phyloP scores from a whole-genome alignment of 92 coral and sea anemone species.

The Actinostola sp. region DNA sequence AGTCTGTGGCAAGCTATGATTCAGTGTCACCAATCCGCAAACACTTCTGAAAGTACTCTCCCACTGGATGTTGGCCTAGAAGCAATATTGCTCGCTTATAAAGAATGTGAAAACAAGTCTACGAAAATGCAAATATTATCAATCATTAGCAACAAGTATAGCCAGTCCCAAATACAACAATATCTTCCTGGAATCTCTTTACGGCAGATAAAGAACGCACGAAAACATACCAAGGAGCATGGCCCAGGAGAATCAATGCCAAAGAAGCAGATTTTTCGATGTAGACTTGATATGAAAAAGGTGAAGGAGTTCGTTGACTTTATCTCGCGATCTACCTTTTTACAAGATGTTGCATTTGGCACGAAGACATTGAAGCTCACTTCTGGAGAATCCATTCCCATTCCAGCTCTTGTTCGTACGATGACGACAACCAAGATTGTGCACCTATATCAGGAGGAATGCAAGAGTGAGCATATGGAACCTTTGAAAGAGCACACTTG shows the following conservation, averaged over 20 bases:
- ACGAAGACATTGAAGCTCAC: conserved; percentile 33
- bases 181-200: conserved; percentile 31
- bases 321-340: conserved; percentile 35
- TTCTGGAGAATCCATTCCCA: conserved; percentile 29
- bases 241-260: conserved; percentile 22
- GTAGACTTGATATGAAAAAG: conserved; percentile 33
- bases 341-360: conserved; percentile 46
- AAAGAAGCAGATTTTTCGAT: conserved; percentile 28
- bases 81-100: conserved; percentile 41
- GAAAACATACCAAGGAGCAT: conserved; percentile 26
- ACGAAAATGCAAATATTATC: conserved; percentile 52
- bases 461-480: neutral
- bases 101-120: conserved; percentile 27
- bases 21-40: conserved; percentile 3
- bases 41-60: neutral
- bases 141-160: conserved; percentile 41
- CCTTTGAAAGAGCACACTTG: conserved; percentile 34
- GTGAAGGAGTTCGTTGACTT: conserved; percentile 35
- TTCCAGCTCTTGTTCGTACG: conserved; percentile 45
- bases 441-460: conserved; percentile 21
- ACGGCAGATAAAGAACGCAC: conserved; percentile 42
- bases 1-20: conserved; percentile 31
- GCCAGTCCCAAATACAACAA: conserved; percentile 25
- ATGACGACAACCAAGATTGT: conserved; percentile 32
- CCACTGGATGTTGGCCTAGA: conserved; percentile 44